Evolutionary conservation across 2,113 vertebrate species (phyloP).

Genomic region (Prochilodus magdalenae): DNA sequence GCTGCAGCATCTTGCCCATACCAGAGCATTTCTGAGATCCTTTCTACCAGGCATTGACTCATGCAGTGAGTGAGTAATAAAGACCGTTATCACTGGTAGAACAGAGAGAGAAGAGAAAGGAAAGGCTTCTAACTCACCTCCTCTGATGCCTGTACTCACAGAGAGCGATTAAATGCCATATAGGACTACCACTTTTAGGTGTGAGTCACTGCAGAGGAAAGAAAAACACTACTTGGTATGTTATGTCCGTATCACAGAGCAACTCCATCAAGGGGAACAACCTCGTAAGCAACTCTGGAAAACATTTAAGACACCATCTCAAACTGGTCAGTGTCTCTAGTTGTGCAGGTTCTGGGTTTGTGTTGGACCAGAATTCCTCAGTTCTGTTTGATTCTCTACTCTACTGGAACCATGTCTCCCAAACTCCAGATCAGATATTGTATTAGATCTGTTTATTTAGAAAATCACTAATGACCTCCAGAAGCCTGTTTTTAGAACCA

Average conservation of each 20-base stretch:
- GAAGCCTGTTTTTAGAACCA: too few relatives aligned
- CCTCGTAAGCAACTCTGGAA: neutral
- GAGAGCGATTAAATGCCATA: neutral
- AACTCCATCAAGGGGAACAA: neutral
- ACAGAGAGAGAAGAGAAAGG: neutral
- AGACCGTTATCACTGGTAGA: neutral
- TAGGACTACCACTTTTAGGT: neutral
- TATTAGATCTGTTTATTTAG: too few relatives aligned
- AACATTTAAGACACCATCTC: too few relatives aligned
- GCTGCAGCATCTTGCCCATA: neutral
- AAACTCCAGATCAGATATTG: too few relatives aligned
- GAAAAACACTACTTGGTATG: neutral
- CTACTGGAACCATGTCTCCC: too few relatives aligned
- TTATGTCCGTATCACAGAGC: neutral
- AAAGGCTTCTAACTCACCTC: conserved; percentile 1
- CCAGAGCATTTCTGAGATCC: neutral
- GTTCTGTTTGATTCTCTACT: too few relatives aligned
- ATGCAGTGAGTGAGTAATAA: neutral
- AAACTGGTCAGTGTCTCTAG: too few relatives aligned
- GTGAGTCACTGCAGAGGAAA: neutral
- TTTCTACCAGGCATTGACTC: neutral
- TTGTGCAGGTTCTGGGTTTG: too few relatives aligned
- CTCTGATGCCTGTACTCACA: neutral
- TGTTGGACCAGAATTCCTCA: too few relatives aligned
- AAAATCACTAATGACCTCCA: too few relatives aligned